Percentiles rank a stretch among this genome's conserved stretches.
These are phyloP conservation scores for Rotaria magnacalcarata DNA, from an alignment of 2,888 invertebrate genomes.

Conservation along the genomic window DNA sequence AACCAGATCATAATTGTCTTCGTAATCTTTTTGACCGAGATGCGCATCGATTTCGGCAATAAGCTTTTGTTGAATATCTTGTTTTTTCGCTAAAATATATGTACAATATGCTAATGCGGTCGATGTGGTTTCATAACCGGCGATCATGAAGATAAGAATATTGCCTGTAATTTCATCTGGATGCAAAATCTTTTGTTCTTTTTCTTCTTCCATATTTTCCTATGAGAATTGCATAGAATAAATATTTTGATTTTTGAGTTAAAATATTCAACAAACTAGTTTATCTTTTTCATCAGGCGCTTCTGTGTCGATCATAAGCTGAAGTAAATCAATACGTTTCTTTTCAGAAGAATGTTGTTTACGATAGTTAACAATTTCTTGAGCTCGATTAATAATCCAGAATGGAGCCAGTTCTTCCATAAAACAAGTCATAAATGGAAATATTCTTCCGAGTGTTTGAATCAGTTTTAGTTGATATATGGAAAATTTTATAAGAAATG, in stretches of 20 bases:
- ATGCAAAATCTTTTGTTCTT: not conserved
- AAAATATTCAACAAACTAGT: not conserved
- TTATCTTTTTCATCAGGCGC: not conserved
- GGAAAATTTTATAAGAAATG: not conserved
- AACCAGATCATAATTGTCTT: not conserved
- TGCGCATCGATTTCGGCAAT: not conserved
- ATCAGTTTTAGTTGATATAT: not conserved
- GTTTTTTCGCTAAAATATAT: not conserved
- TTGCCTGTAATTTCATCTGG: not conserved
- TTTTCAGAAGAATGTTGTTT: not conserved
- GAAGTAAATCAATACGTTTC: not conserved
- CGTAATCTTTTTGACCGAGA: not conserved
- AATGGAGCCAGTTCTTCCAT: not conserved
- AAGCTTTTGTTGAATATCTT: not conserved
- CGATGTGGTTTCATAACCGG: constrained; percentile 24
- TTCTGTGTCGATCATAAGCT: not conserved
- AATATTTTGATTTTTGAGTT: not conserved
- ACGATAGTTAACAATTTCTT: not conserved
- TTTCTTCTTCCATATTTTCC: not conserved
- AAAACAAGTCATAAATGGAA: not conserved
- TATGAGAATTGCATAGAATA: not conserved
- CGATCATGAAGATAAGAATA: not conserved
- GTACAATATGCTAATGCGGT: not conserved
- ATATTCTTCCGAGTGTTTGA: not conserved
- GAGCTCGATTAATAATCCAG: not conserved